Evolutionary conservation across 2,113 vertebrate species (phyloP), one percentile per base, ranked within the genome.

Genomic region (Oryzias curvinotus): DNA sequence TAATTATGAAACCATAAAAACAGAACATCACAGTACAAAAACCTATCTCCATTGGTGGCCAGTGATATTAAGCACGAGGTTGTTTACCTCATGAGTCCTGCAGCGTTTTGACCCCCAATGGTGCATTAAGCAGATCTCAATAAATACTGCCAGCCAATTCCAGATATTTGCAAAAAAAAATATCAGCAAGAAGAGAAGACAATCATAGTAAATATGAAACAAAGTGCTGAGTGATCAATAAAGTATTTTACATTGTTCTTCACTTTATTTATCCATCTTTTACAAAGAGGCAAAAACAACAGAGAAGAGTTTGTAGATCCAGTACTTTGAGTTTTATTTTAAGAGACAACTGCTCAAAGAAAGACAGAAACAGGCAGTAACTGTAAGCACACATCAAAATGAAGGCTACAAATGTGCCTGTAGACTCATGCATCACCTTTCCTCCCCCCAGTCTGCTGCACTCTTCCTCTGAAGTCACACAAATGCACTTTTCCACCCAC

Each of bases 401-500:
- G 52, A 58, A 21, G 21, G 19, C 41, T n/a, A 52, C 12, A 52
- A 17, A 73, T 60, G 30, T 12, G 53, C 48, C 6, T 44, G 18
- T n/a, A 49, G 43, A 14, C 6, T 55, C 23, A 15, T 5, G 3
- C 42, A 49, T 53, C 65, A 18, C 10, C 47, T 63, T 42, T 28
- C 59, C 18, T 45, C 44, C 21, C 8, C 19, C 18, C 41, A 26
- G 41, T 26, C 60, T 5, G 41, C 36, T 53, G 42, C n/a, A 44
- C 25, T 7, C 13, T 25, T n/a, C 15, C 5, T 48, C 53, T 54
- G 43, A 57, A 52, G 62, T 45, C 66, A 53, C 63, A 51, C 4
- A 47, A 26, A 56, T 45, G 61, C 60, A 61, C 65, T 57, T 73
- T 58, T 44, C 21, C 56, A 47, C 62, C 26, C 57, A 19, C 63